A percentile compares a stretch with the other conserved stretches of the same genome.
Evolutionary conservation across 2,888 invertebrate species (phyloP).

Genomic region (Athetis lepigone): DNA sequence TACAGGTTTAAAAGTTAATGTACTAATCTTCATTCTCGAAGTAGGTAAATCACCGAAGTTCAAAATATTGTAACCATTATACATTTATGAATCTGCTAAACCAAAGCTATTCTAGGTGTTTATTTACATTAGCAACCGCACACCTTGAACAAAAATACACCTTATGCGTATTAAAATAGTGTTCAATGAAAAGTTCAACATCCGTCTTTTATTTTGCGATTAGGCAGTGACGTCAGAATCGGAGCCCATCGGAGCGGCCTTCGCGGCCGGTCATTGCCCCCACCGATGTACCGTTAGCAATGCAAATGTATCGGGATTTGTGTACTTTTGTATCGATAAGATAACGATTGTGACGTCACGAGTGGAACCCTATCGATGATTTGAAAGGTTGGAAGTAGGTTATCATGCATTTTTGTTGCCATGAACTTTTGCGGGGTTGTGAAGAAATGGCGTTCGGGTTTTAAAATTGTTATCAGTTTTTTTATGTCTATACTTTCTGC

Average conservation of each 20-base stretch:
- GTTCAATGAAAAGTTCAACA: slow-evolving; percentile 54
- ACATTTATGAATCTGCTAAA: slow-evolving; percentile 25
- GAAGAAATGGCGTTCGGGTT: slow-evolving; percentile 24
- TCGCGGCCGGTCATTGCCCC: slow-evolving; percentile 81
- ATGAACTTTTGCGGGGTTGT: slow-evolving; percentile 36
- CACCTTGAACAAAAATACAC: slow-evolving; percentile 47
- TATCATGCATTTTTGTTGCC: slow-evolving; percentile 18
- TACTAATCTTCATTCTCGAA: not conserved
- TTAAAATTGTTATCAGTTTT: too few relatives aligned
- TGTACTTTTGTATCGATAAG: slow-evolving; percentile 49
- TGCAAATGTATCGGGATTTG: slow-evolving; percentile 69
- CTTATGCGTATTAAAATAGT: slow-evolving; percentile 38
- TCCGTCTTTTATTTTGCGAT: slow-evolving; percentile 63
- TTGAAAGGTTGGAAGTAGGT: slow-evolving; percentile 39
- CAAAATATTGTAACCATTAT: slow-evolving; percentile 30
- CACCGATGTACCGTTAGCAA: slow-evolving; percentile 74
- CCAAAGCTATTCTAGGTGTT: slow-evolving; percentile 19
- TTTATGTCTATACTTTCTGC: too few relatives aligned
- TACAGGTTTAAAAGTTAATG: not conserved
- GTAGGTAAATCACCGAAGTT: not conserved
- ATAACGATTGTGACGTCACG: slow-evolving; percentile 21
- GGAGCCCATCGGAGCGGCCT: slow-evolving; percentile 75
- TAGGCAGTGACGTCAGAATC: slow-evolving; percentile 80
- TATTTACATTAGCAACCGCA: slow-evolving; percentile 41
- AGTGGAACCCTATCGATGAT: not conserved